Evolutionary conservation across 1,140 invertebrate genomes (phyloP).

Genomic region (Hyposmocoma kahamanoa): DNA sequence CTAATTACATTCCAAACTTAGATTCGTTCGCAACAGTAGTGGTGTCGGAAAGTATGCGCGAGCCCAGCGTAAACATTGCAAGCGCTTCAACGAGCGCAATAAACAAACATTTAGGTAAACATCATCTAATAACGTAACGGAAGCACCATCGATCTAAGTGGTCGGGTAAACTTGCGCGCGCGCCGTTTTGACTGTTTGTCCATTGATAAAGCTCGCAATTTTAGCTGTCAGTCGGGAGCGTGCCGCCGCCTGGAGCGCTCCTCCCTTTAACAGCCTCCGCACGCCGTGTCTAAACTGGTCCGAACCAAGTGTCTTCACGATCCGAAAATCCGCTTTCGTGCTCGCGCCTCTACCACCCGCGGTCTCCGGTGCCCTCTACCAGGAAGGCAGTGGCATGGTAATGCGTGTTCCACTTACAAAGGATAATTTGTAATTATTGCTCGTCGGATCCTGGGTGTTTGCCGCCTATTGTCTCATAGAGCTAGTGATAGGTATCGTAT

Average conservation of each 20-base stretch:
- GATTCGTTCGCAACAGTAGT: too few species aligned
- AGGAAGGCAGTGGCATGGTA: constrained; percentile 62
- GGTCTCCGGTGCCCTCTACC: constrained; percentile 22
- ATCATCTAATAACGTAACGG: constrained; percentile 49
- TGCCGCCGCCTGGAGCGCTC: constrained; percentile 40
- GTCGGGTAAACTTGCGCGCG: constrained; percentile 22
- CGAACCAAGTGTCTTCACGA: too few species aligned
- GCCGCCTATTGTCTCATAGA: constrained; percentile 48
- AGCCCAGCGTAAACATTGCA: constrained; percentile 1
- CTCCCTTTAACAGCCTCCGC: too few species aligned
- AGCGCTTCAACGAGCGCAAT: constrained; percentile 21
- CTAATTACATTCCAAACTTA: too few species aligned
- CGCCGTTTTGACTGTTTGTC: constrained; percentile 35
- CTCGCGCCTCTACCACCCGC: constrained; percentile 12
- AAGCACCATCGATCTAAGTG: constrained; percentile 54
- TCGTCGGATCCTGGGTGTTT: constrained; percentile 36
- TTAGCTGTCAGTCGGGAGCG: constrained; percentile 54
- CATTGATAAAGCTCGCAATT: constrained; percentile 67
- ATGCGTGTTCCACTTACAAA: constrained; percentile 46
- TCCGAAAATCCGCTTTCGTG: constrained; percentile 28
- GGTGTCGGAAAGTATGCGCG: too few species aligned
- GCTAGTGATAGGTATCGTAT: constrained; percentile 58
- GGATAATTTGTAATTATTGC: constrained; percentile 29
- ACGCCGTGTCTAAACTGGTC: constrained; percentile 25
- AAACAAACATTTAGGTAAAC: constrained; percentile 51